Percentiles rank a stretch among this genome's conserved stretches.
phyloP scores from a whole-genome alignment of 2,797 vertebrate species.

The Pseudochromis fuscus region DNA sequence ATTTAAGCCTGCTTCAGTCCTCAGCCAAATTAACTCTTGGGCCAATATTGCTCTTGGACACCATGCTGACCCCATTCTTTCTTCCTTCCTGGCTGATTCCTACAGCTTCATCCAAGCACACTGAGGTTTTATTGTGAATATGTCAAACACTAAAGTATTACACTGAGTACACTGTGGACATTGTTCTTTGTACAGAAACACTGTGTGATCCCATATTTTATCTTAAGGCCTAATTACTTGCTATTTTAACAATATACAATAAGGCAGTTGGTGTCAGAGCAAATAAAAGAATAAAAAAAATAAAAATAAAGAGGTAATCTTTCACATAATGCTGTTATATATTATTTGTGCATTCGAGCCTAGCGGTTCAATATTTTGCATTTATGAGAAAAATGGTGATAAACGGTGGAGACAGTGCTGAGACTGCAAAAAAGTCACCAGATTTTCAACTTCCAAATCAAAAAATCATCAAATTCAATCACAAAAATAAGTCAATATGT shows the following conservation, averaged over 20 bases:
- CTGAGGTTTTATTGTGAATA: not conserved
- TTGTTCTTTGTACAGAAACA: no score
- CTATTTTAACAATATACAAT: not conserved
- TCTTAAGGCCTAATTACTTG: not conserved
- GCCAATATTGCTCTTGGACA: conserved; percentile 37
- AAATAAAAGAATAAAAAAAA: not conserved
- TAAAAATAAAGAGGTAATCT: not conserved
- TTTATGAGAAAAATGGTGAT: not conserved
- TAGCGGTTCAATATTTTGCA: not conserved
- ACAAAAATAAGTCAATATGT: no score
- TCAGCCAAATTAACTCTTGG: conserved; percentile 45
- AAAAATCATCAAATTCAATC: no score
- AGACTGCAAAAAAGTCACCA: no score
- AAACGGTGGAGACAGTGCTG: not conserved
- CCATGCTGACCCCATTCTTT: conserved; percentile 25
- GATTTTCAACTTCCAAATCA: no score
- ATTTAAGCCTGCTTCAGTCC: conserved; percentile 43
- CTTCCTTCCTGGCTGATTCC: not conserved
- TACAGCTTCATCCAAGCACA: conserved; percentile 13
- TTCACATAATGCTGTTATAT: not conserved
- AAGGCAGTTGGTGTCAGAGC: not conserved
- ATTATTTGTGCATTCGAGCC: not conserved
- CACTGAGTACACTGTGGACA: not conserved
- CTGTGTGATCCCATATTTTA: no score
- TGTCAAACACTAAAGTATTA: not conserved